Evolutionary conservation across 2,113 vertebrate species (phyloP), one percentile per base, ranked within the genome.

Genomic region (Acrocephalus kingi): DNA sequence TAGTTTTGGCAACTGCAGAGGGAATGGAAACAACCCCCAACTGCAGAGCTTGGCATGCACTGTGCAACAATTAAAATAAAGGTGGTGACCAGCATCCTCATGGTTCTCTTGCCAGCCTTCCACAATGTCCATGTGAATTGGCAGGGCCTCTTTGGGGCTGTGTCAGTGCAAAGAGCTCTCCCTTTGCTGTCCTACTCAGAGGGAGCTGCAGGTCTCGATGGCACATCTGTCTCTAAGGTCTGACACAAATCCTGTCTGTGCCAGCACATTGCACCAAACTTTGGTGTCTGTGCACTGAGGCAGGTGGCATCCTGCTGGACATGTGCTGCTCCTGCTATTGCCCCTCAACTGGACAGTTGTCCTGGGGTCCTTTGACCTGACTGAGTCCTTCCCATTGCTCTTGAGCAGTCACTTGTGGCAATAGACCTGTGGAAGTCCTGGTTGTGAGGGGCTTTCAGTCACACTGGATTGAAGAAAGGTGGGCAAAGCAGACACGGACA

Each of bases 201-300:
- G 52, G 31, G 46, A 79, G 56, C 80, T 84, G 54, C 68, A 68
- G 48, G 31, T 80, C 17, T 73, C 5, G 0, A 1, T 61, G 55
- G 72, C 43, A 48, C 3, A 4, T 84, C 23, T 0, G 0, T 56
- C 62, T 45, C 24, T 37, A 51, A 56, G 25, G 15, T 56, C 62
- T 13, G 37, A 75, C 24, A 62, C 56, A 83, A 86, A 61, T 12
- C 10, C 11, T 9, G 5, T 51, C 41, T 75, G 25, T 80, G 72
- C 82, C 89, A 86, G 33, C 7, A 1, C 55, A 11, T 49, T 73
- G 73, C 59, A 68, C 83, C 51, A 61, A 59, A 64, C 22, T 68
- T 73, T 43, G 69, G 49, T 51, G 55, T 41, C 54, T 55, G 43
- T 67, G 63, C 0, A 0, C 54, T 49, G 58, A 73, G 31, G 46